A percentile compares a stretch with the other conserved stretches of the same genome.
Conservation (phyloP, 2,888 invertebrate genomes). For the Erebia epiphron region DNA sequence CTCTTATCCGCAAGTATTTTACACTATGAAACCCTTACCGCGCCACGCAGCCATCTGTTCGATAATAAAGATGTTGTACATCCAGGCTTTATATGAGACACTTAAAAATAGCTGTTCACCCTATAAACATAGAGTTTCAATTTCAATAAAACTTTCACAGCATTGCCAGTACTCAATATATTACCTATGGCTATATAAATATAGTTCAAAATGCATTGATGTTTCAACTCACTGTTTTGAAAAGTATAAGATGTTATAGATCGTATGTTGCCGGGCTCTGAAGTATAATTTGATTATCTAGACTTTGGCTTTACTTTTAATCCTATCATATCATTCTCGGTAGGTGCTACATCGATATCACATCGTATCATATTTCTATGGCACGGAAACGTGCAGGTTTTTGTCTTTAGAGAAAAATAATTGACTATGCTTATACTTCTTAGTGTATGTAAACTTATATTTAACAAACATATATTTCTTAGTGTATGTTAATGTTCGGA, state of each 20-base stretch:
- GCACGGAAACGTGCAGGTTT: background rate
- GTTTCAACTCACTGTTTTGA: background rate
- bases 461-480: too few species aligned
- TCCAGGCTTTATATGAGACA: background rate
- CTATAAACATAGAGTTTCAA: background rate
- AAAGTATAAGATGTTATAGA: conserved; percentile 12
- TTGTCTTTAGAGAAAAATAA: background rate
- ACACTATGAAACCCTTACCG: conserved; percentile 28
- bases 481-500: too few species aligned
- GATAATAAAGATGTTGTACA: conserved; percentile 30
- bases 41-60: conserved; percentile 30
- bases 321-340: conserved; percentile 14
- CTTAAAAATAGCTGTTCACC: background rate
- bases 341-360: background rate
- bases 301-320: conserved; percentile 32
- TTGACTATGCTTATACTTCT: too few species aligned
- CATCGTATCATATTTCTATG: background rate
- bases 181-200: background rate
- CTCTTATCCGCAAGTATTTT: conserved; percentile 19
- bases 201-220: conserved; percentile 8
- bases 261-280: conserved; percentile 17
- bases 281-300: conserved; percentile 30
- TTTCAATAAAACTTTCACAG: background rate
- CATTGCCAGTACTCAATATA: background rate
- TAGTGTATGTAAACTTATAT: too few species aligned